Percentiles rank a stretch among this genome's conserved stretches.
phyloP scores from a whole-genome alignment of 2,113 vertebrate species.

The Gobio gobio region DNA sequence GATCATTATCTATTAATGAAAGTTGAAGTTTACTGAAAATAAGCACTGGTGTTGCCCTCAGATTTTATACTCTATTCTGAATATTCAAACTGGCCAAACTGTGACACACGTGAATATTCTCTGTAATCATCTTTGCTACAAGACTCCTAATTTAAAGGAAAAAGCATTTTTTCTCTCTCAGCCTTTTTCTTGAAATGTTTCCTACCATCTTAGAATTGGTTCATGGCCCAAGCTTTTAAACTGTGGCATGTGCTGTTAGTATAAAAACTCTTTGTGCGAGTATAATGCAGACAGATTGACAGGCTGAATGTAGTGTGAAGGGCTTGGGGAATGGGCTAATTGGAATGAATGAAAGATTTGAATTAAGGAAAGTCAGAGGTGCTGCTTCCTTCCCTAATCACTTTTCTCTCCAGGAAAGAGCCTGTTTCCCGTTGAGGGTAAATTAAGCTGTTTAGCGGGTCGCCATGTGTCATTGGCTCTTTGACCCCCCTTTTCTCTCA shows the following conservation, averaged over 20 bases:
- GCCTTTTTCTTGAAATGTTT: background rate
- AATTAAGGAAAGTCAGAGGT: slow-evolving; percentile 71
- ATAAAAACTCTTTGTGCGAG: slow-evolving; percentile 58
- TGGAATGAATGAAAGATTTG: slow-evolving; percentile 69
- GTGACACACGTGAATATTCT: too few relatives aligned
- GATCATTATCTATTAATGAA: too few relatives aligned
- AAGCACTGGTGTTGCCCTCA: too few relatives aligned
- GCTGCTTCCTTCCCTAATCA: slow-evolving; percentile 60
- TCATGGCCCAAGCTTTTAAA: background rate
- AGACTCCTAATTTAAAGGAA: too few relatives aligned
- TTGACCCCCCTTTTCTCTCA: slow-evolving; percentile 56
- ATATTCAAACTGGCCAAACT: too few relatives aligned
- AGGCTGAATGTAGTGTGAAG: slow-evolving; percentile 58
- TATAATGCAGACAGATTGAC: slow-evolving; percentile 60
- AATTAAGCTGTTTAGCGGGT: slow-evolving; percentile 68
- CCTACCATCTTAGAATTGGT: background rate
- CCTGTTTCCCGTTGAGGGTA: slow-evolving; percentile 56
- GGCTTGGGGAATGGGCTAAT: slow-evolving; percentile 70
- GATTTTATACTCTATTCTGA: too few relatives aligned
- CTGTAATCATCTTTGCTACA: too few relatives aligned
- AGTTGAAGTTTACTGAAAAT: too few relatives aligned
- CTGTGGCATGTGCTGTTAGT: slow-evolving; percentile 46
- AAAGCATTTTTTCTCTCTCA: too few relatives aligned
- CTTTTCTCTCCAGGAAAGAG: slow-evolving; percentile 63
- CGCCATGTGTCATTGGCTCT: slow-evolving; percentile 56